Base-by-base conservation (phyloP, 2,888 invertebrate genomes). In the Phyllotreta striolata region DNA sequence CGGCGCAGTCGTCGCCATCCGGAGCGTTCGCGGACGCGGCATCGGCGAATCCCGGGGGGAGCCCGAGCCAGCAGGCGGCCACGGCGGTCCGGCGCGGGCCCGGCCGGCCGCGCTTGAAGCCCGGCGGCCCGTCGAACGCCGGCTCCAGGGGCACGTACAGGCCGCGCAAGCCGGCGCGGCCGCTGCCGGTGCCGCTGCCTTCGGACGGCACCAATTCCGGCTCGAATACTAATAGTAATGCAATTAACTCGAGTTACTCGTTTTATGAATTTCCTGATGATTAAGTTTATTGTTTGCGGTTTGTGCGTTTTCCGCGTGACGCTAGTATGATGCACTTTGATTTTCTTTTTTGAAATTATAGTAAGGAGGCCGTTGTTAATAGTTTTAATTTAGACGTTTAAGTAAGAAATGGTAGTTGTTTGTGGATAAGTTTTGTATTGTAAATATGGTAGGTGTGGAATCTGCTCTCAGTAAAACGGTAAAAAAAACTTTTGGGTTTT, bases 61-160 rank as follows among this genome's bases (percentile, higher is more conserved):
- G 62, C 34, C 24, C 66, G 12, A 58, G 35, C n/a, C n/a, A 74
- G n/a, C 74, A 72, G 13, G 65, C 24, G 2, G 24, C 62, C 39
- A 69, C 76, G 6, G 78, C 80, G 10, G 76, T 85, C 24, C 85
- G 89, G 60, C 80, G 90, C 49, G 89, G 90, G 12, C 89, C 90
- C 0, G 90, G 90, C 6, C 80, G 90, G 64, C 90, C 90, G 0
- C 83, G 90, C 1, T 79, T 90, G 8, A 86, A 88, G 73, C 89
- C 89, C 0, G 82, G 85, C 6, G 89, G 89, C 0, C 89, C 90
- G 0, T 82, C 86, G 0, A 85, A 90, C 75, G 86, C 87, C 64
- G 89, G 89, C 6, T 83, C 84, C 34, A 84, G 90, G 13, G 85
- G 86, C 1, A 80, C 85, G 1, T 84, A 86, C 55, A 79, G 86